phyloP scores from a whole-genome alignment of 2,113 vertebrate species.

The Colistium nudipinnis region DNA sequence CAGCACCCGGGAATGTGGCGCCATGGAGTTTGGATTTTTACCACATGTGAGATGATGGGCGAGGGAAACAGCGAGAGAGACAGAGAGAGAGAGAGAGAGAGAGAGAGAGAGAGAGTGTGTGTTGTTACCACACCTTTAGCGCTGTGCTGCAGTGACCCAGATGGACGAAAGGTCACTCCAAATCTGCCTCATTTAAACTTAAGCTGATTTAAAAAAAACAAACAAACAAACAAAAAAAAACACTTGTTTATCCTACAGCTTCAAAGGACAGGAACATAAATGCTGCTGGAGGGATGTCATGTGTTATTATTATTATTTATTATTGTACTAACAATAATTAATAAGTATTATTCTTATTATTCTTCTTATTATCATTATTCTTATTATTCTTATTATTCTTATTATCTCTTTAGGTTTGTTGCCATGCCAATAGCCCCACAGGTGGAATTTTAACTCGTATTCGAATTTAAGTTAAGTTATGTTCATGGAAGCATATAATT shows the following conservation, averaged over 20 bases:
- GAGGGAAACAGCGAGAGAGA: constrained; percentile 2
- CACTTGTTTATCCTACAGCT: constrained; percentile 13
- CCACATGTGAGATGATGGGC: constrained; percentile 65
- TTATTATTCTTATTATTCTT: not conserved
- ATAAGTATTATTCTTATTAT: too few relatives aligned
- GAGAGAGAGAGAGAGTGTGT: constrained; percentile 33
- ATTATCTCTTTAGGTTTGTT: not conserved
- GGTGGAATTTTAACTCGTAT: not conserved
- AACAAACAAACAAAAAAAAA: not conserved
- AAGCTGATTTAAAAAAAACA: not conserved
- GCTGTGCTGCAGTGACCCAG: constrained; percentile 36
- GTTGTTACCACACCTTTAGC: constrained; percentile 57
- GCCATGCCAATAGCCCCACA: not conserved
- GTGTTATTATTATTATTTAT: not conserved
- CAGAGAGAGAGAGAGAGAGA: constrained; percentile 23
- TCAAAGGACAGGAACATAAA: constrained; percentile 17
- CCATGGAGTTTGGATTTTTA: constrained; percentile 83
- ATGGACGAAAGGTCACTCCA: not conserved
- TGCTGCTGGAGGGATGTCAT: constrained; percentile 17
- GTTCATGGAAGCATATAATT: too few relatives aligned
- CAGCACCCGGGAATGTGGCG: constrained; percentile 65
- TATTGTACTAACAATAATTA: too few relatives aligned
- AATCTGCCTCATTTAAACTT: not conserved
- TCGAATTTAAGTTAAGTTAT: not conserved
- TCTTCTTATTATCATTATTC: too few relatives aligned